A percentile compares a stretch with the other conserved stretches of the same genome.
These are phyloP conservation scores for Thryonomys swinderianus DNA, from an alignment of 2,113 vertebrate species.

Conservation along the genomic window DNA sequence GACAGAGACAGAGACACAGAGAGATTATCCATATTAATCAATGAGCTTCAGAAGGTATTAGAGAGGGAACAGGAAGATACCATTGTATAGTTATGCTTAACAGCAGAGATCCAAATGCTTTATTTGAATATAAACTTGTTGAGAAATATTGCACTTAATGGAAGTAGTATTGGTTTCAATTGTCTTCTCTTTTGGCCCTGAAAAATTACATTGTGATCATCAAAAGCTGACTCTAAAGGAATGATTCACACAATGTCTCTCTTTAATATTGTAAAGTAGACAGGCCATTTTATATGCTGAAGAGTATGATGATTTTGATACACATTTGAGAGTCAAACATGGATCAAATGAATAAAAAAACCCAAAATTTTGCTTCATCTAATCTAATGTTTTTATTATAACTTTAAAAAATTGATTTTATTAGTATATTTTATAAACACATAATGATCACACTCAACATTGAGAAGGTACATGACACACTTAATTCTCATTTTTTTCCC, in stretches of 20 bases:
- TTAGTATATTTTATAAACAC: no score
- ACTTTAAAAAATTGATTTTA: no score
- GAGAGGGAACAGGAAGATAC: background rate
- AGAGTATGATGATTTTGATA: background rate
- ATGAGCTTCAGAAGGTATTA: background rate
- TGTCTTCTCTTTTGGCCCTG: background rate
- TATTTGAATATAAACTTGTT: background rate
- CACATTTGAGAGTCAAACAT: background rate
- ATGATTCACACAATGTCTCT: background rate
- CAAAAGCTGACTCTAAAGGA: background rate
- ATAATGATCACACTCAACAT: no score
- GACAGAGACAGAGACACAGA: background rate
- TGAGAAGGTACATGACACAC: no score
- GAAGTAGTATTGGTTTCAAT: background rate
- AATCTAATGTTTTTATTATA: conserved; percentile 51
- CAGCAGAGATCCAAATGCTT: background rate
- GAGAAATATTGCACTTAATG: background rate
- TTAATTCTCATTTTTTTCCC: no score
- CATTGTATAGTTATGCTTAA: background rate
- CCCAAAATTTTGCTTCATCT: background rate
- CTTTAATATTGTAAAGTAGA: background rate
- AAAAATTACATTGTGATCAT: background rate
- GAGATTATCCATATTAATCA: background rate
- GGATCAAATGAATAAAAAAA: background rate
- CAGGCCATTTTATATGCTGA: background rate